Evolutionary conservation across 2,113 vertebrate species (phyloP).

Genomic region (Phodopus roborovskii): DNA sequence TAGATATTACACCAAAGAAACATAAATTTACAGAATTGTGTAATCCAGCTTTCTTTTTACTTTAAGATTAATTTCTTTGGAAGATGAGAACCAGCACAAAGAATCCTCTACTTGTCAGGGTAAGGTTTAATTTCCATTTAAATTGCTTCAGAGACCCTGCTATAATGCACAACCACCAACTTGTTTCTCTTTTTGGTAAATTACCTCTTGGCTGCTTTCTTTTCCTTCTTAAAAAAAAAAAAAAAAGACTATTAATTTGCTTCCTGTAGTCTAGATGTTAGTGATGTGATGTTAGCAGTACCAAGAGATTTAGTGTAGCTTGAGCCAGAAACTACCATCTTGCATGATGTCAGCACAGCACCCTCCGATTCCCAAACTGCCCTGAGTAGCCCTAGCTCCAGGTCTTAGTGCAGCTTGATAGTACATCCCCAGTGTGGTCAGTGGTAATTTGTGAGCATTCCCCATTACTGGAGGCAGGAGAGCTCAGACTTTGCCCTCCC

Average conservation of each 20-base stretch:
- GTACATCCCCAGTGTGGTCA: no score
- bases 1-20: conserved; percentile 4
- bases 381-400: neutral
- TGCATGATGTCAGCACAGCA: neutral
- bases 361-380: neutral
- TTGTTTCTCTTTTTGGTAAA: neutral
- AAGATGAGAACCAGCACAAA: conserved; percentile 86
- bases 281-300: neutral
- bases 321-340: neutral
- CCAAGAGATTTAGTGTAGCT: neutral
- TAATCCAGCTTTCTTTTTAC: conserved; percentile 62
- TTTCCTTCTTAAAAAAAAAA: conserved; percentile 20
- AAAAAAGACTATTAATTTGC: neutral
- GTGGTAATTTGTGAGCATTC: neutral
- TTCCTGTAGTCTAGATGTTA: conserved; percentile 4
- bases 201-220: neutral
- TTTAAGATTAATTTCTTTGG: conserved; percentile 93
- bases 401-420: neutral
- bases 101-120: conserved; percentile 76
- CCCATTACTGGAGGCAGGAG: neutral
- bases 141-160: neutral
- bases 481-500: neutral
- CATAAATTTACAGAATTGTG: conserved; percentile 26
- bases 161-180: neutral
- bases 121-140: conserved; percentile 69